A percentile compares a stretch with the other conserved stretches of the same genome.
phyloP scores from a whole-genome alignment of 2,113 vertebrate genomes.

The Brachirus orientalis region DNA sequence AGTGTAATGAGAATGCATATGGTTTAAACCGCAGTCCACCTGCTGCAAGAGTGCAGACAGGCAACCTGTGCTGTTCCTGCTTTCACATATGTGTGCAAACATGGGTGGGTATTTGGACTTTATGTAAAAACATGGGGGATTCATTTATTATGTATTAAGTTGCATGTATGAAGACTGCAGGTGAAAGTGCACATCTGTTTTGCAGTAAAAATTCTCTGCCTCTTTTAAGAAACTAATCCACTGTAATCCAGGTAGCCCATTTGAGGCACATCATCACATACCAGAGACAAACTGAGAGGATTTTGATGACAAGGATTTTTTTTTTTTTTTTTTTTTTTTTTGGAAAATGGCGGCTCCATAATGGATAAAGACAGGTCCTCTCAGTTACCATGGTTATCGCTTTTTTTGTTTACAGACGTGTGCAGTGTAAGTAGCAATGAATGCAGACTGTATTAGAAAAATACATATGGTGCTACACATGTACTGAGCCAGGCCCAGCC shows the following conservation, averaged over 20 bases:
- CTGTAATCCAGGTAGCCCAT: background rate
- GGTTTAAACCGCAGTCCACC: background rate
- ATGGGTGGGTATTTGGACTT: background rate
- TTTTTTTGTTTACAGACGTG: too few relatives aligned
- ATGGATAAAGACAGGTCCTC: background rate
- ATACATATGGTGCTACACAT: too few relatives aligned
- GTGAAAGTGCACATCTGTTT: background rate
- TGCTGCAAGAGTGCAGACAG: background rate
- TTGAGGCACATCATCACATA: background rate
- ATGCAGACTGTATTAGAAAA: too few relatives aligned
- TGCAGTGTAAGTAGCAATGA: too few relatives aligned
- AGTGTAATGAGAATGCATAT: background rate
- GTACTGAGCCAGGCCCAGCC: too few relatives aligned
- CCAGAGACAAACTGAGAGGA: background rate
- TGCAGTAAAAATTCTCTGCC: background rate
- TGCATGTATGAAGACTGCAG: background rate
- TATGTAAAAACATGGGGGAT: background rate
- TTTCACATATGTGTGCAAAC: background rate
- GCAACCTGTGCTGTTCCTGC: background rate
- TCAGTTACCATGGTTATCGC: background rate
- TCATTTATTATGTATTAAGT: background rate
- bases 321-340: background rate
- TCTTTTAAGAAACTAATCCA: background rate
- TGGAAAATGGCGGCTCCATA: background rate
- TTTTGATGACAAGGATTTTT: background rate